Base-by-base conservation (phyloP, 2,797 vertebrate genomes). In the Mareca strepera region DNA sequence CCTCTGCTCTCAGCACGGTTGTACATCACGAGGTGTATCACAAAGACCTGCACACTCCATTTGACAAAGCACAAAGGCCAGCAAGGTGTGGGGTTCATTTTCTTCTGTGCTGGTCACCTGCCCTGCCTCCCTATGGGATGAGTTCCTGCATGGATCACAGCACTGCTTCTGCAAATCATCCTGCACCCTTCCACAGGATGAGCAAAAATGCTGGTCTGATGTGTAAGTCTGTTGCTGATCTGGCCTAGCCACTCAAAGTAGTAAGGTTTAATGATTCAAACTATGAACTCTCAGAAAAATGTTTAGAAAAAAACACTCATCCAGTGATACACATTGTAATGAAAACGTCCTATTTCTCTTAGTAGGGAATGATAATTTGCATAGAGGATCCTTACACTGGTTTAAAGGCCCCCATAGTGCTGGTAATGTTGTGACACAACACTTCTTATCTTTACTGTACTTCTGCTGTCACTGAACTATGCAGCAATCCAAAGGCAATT, bases 31-130 rank as follows among this genome's bases (percentile, higher is more conserved):
- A 15, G 44, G 58, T 0, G 10, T 26, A 52, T 44, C 53, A 8
- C 55, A 31, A 44, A 82, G 41, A 18, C 5, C 12, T 33, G 17
- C 22, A 1, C 5, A 1, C 10, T n/a, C 37, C 0, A 0, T n/a
- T 76, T 91, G 13, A 52, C n/a, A 16, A 26, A 33, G 16, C 29
- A 18, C 52, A 28, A 74, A 75, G 66, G 56, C 26, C 77, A 73
- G 35, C 8, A 60, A 81, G 16, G 29, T 9, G 9, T 17, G 33
- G 20, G 20, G 12, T 3, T 25, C 41, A 16, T 73, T 50, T 83
- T 31, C 48, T 59, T 14, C 25, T 1, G 0, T 11, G 35, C 70
- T 37, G 3, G 56, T 7, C 14, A 64, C 21, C 6, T 1, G 4
- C 86, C 58, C 6, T 29, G 4, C 4, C 3, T 80, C 16, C 28